These are phyloP conservation scores for Drosophila kurseongensis DNA, from an alignment of 1,140 invertebrate species.

Conservation along the genomic window DNA sequence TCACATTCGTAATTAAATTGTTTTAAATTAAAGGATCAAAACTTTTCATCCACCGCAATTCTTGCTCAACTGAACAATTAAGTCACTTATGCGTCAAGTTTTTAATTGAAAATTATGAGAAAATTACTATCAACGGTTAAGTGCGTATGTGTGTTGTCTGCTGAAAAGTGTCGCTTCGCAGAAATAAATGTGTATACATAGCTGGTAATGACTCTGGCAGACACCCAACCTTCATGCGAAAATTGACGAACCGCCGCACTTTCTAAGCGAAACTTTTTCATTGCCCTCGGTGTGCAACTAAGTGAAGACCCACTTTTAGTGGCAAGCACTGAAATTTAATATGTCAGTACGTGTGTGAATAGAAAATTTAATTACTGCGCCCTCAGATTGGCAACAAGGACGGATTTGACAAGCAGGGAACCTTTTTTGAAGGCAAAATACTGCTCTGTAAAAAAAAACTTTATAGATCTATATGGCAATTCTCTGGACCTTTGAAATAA, in stretches of 20 bases:
- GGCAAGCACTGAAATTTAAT: conserved; percentile 38
- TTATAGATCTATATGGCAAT: too few species aligned
- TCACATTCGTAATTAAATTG: neutral
- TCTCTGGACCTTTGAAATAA: too few species aligned
- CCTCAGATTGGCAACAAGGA: neutral
- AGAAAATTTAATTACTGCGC: conserved; percentile 42
- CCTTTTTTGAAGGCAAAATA: neutral
- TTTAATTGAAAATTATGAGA: conserved; percentile 47
- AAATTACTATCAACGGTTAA: conserved; percentile 33
- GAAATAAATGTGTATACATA: neutral
- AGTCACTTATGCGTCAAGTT: conserved; percentile 28
- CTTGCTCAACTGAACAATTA: conserved; percentile 1
- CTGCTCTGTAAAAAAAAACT: neutral
- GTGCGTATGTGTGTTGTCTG: conserved; percentile 44
- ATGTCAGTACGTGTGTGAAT: conserved; percentile 21
- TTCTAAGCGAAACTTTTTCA: conserved; percentile 49
- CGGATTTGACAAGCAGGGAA: neutral
- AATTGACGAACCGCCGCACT: conserved; percentile 32
- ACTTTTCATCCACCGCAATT: neutral
- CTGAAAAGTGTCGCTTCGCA: conserved; percentile 30
- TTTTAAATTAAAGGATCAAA: neutral
- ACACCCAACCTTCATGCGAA: conserved; percentile 26
- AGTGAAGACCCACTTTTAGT: conserved; percentile 41
- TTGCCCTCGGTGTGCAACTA: conserved; percentile 46
- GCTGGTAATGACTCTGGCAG: conserved; percentile 35